These are phyloP conservation scores for Musca domestica DNA, from an alignment of 1,140 invertebrate genomes.

Conservation along the genomic window DNA sequence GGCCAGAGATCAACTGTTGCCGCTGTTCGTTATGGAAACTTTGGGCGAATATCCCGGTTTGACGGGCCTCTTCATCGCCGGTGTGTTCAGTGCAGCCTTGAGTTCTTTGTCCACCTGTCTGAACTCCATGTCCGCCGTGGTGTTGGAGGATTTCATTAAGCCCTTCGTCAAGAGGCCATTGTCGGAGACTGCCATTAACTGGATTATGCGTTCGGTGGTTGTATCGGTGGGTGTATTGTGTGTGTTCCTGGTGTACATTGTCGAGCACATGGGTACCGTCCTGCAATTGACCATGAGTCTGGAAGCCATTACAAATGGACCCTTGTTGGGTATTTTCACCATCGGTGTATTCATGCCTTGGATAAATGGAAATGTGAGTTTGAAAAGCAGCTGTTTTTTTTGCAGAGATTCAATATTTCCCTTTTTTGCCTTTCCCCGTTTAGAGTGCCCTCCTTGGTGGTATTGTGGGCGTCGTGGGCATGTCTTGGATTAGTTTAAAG, in stretches of 20 bases:
- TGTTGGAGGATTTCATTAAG: conserved; percentile 67
- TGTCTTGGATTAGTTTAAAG: conserved; percentile 79
- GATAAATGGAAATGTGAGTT: conserved; percentile 64
- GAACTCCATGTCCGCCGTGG: conserved; percentile 77
- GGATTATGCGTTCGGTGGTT: conserved; percentile 61
- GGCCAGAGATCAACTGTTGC: conserved; percentile 60
- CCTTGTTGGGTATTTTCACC: conserved; percentile 72
- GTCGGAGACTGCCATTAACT: conserved; percentile 57
- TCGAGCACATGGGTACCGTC: conserved; percentile 59
- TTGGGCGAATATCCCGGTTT: conserved; percentile 61
- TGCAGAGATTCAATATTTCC: not conserved
- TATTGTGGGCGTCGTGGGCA: conserved; percentile 63
- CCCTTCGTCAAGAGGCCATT: conserved; percentile 53
- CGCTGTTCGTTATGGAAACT: conserved; percentile 66
- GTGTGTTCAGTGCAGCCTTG: conserved; percentile 68
- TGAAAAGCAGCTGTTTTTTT: not conserved
- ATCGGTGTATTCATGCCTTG: conserved; percentile 72
- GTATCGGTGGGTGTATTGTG: conserved; percentile 58
- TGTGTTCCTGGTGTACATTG: conserved; percentile 58
- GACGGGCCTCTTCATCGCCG: conserved; percentile 68
- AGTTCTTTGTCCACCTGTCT: conserved; percentile 76
- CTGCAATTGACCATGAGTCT: conserved; percentile 58
- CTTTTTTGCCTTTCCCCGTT: not conserved
- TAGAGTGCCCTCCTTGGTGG: conserved; percentile 75
- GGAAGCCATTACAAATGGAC: conserved; percentile 67